A percentile compares a stretch with the other conserved stretches of the same genome.
Conservation (phyloP, 2,888 invertebrate genomes). For the Pollenia angustigena region DNA sequence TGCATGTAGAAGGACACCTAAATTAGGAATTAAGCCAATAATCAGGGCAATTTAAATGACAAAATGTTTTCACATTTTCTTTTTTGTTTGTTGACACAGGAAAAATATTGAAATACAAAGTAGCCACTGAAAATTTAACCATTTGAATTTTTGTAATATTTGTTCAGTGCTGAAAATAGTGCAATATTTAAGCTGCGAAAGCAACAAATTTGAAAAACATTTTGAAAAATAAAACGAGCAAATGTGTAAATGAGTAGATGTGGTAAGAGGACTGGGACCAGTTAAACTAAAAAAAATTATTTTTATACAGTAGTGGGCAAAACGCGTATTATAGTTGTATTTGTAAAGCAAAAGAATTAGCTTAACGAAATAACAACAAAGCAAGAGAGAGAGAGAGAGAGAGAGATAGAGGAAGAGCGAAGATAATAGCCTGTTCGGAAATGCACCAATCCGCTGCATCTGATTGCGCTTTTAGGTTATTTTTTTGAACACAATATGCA, state of each 20-base stretch:
- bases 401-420: no score
- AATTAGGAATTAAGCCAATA: slow-evolving; percentile 35
- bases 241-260: background rate
- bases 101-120: background rate
- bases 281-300: no score
- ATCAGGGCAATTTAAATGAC: slow-evolving; percentile 27
- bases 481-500: no score
- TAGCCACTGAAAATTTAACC: background rate
- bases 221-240: background rate
- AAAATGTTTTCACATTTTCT: background rate
- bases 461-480: no score
- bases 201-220: background rate
- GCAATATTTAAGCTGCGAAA: background rate
- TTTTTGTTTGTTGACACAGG: background rate
- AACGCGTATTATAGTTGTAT: no score
- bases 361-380: no score
- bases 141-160: slow-evolving; percentile 4
- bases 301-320: no score
- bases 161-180: slow-evolving; percentile 12
- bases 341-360: no score
- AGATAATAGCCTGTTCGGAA: no score
- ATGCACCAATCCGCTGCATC: no score
- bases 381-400: no score
- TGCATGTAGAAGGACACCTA: background rate
- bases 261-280: no score